phyloP scores from a whole-genome alignment of 2,113 vertebrate genomes.

The Geothlypis trichas region DNA sequence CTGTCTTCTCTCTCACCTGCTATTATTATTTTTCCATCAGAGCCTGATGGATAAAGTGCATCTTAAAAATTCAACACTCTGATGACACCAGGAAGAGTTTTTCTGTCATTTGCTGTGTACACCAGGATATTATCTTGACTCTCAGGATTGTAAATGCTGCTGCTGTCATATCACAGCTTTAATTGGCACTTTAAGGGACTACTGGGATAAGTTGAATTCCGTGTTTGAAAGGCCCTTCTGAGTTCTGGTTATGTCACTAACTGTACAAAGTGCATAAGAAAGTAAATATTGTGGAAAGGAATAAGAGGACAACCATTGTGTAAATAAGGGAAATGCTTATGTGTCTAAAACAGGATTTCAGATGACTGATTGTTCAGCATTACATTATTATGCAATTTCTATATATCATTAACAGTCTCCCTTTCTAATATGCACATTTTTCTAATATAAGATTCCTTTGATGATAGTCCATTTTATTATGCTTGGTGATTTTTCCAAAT shows the following conservation, averaged over 20 bases:
- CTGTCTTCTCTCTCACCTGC: background rate
- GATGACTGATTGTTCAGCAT: background rate
- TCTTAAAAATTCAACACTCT: background rate
- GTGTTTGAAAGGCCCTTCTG: background rate
- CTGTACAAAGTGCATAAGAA: background rate
- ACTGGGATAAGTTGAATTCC: background rate
- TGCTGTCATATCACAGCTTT: background rate
- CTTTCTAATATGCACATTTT: conserved; percentile 6
- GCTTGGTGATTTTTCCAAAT: background rate
- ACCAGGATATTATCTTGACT: background rate
- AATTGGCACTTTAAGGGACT: background rate
- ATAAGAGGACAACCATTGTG: background rate
- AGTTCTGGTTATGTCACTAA: background rate
- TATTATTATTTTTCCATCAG: background rate
- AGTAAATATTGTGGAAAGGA: background rate
- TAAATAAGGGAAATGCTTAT: background rate
- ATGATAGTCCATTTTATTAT: background rate
- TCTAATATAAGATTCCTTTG: background rate
- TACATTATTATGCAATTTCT: background rate
- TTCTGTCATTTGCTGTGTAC: background rate
- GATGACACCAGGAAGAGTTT: background rate
- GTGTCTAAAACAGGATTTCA: background rate
- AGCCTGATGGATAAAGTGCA: background rate
- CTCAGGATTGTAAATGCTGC: background rate
- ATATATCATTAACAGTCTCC: background rate